These are phyloP conservation scores for Crocuta crocuta DNA, from an alignment of 2,113 vertebrate species.

Conservation along the genomic window DNA sequence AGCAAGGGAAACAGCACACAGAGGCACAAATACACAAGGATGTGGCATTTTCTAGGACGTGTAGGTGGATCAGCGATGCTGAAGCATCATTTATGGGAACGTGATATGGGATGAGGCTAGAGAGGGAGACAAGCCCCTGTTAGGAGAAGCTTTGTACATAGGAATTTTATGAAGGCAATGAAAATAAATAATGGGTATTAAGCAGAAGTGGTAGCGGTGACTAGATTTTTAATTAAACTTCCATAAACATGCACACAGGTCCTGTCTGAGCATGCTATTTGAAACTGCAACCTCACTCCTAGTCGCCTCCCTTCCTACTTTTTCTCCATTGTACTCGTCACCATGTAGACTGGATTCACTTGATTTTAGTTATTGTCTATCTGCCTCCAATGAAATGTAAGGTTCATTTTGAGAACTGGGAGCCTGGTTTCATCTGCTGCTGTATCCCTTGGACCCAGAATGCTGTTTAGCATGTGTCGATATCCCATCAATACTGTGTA, in stretches of 20 bases:
- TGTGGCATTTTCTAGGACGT: not conserved
- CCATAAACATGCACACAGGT: not conserved
- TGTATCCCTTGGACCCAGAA: not conserved
- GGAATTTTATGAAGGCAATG: not conserved
- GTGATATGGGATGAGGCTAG: not conserved
- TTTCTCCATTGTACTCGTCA: not conserved
- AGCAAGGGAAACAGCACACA: not conserved
- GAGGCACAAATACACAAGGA: not conserved
- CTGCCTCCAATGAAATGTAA: not conserved
- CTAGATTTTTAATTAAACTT: conserved; percentile 28
- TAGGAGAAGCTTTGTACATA: not conserved
- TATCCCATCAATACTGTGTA: not conserved
- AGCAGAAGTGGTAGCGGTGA: not conserved
- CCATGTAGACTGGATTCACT: not conserved
- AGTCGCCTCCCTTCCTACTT: not conserved
- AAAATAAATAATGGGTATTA: conserved; percentile 22
- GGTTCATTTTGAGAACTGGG: not conserved
- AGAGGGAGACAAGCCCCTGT: not conserved
- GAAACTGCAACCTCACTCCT: not conserved
- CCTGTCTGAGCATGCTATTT: not conserved
- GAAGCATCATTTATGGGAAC: not conserved
- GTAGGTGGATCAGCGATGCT: not conserved
- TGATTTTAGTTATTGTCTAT: not conserved
- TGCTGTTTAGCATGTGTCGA: not conserved
- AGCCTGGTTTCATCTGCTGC: not conserved